A percentile compares a stretch with the other conserved stretches of the same genome.
Conservation (phyloP, 2,113 vertebrate genomes). For the Miniopterus natalensis region DNA sequence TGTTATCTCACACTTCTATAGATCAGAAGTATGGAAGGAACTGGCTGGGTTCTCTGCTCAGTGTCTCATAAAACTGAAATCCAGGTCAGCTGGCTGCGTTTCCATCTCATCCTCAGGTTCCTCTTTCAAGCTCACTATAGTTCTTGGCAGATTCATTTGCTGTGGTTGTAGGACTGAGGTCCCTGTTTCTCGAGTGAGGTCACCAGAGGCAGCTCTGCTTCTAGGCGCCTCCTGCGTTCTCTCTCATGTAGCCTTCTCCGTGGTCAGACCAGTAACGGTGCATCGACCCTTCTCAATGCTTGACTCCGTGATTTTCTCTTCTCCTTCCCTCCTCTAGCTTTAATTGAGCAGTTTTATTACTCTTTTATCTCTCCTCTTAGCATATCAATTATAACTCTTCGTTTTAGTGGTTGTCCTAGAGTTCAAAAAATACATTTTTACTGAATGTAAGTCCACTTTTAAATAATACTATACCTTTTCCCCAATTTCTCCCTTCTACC, state of each 20-base stretch:
- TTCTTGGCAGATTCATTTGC: not conserved
- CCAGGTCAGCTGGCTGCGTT: not conserved
- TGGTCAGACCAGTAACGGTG: rapidly evolving
- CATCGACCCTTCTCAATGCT: not conserved
- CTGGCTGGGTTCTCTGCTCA: not conserved
- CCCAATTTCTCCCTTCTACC: not conserved
- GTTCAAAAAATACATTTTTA: not conserved
- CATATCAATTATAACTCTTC: not conserved
- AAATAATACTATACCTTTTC: not conserved
- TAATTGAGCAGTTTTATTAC: not conserved
- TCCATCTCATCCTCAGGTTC: not conserved
- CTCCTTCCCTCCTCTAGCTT: not conserved
- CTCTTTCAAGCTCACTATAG: not conserved
- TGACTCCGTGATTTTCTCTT: not conserved
- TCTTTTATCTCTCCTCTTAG: not conserved
- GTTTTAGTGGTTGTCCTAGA: not conserved
- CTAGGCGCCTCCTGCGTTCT: not conserved
- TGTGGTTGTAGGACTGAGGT: not conserved
- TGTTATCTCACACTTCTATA: not conserved
- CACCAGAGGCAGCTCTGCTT: not conserved
- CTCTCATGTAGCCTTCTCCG: not conserved
- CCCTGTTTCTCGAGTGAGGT: not conserved
- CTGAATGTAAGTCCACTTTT: not conserved
- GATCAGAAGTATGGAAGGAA: not conserved
- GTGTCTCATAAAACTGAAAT: not conserved